Evolutionary conservation across 1,140 invertebrate species (phyloP).

Genomic region (Cheumatopsyche charites): DNA sequence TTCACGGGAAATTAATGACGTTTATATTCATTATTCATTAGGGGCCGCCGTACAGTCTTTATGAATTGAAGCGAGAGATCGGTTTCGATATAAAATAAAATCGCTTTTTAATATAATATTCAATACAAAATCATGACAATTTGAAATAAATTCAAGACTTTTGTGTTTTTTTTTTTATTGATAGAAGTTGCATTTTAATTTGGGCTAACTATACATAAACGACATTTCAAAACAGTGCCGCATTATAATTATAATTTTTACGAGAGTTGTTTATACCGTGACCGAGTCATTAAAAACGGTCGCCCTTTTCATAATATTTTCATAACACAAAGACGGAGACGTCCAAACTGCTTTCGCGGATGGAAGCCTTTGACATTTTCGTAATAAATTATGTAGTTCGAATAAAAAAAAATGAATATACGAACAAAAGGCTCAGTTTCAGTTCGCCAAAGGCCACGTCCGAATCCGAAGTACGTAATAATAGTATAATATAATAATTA

Average conservation of each 20-base stretch:
- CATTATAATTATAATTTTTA: constrained; percentile 47
- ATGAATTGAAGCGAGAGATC: neutral
- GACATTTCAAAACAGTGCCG: too few species aligned
- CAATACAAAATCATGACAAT: too few species aligned
- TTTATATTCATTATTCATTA: constrained; percentile 50
- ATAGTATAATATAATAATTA: neutral
- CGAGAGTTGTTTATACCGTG: constrained; percentile 39
- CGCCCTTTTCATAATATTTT: constrained; percentile 29
- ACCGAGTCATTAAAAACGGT: constrained; percentile 44
- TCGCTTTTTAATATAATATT: neutral
- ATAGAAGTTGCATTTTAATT: neutral
- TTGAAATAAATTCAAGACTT: neutral
- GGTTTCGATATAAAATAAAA: too few species aligned
- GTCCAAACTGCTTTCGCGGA: constrained; percentile 40
- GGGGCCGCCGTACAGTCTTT: constrained; percentile 17
- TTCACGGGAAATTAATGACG: constrained; percentile 49
- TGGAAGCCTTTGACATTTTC: constrained; percentile 44
- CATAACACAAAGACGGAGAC: neutral
- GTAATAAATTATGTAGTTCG: constrained; percentile 34
- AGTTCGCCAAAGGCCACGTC: constrained; percentile 2
- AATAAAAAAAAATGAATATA: neutral
- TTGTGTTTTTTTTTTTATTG: neutral
- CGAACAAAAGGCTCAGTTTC: neutral
- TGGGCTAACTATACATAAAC: too few species aligned
- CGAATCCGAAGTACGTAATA: neutral